Base-by-base conservation (phyloP, 2,113 vertebrate species). In the Pagrus major region DNA sequence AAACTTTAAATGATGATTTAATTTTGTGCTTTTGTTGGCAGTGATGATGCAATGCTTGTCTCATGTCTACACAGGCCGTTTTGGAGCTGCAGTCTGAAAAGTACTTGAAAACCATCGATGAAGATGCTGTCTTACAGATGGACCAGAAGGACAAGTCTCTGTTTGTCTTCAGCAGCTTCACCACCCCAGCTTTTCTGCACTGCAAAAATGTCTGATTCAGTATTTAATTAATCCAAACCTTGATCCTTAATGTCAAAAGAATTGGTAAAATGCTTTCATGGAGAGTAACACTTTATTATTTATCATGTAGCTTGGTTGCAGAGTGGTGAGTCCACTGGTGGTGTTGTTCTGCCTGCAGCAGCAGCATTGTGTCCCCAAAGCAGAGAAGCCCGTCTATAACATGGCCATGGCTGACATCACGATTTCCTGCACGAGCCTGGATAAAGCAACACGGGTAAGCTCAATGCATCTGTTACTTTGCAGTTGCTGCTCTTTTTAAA, bases 321-420 rank as follows among this genome's bases (percentile, higher is more conserved):
- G 98, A 73, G 94, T 99, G 44, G 97, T 99, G 67, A 97, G 98
- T 69, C 98, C 98, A 4, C 95, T 97, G 85, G 98, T 97, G 20
- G 98, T 99, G 46, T 87, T 97, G 78, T 98, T 95, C 91, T 99
- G 98, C 86, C 95, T 99, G 88, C 94, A 96, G 65, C 94, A 96
- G 33, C 97, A 99, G 77, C 94, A 83, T 0, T 97, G 96, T 49
- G 97, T 99, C 20, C 98, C 98, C 0, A 97, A 95, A 88, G 98
- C 98, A 0, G 97, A 98, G 78, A 86, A 93, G 58, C 98, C 98
- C 0, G 96, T 99, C 46, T 97, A 96, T 84, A 99, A 95, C 89
- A 99, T 99, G 98, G 93, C 97, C 47, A 97, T 99, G 97, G 97
- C 96, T 1, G 96, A 96, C 29, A 81, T 99, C 47, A 97, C 93